Base-by-base conservation (phyloP, 92 coral and sea anemone genomes). In the Heliopora coerulea region DNA sequence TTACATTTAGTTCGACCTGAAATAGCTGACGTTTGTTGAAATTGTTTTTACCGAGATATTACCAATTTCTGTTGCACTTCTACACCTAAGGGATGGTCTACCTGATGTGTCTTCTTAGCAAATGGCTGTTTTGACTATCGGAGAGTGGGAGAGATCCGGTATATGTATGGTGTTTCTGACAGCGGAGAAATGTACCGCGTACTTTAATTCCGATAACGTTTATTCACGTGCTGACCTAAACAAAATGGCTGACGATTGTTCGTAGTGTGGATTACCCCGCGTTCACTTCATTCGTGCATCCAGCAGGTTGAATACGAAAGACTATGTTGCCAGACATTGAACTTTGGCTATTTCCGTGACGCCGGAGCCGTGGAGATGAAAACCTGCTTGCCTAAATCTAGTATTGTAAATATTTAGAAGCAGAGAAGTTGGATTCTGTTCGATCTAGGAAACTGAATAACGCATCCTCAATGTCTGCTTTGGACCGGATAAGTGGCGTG, bases 401-500 rank as follows among this genome's bases (percentile, higher is more conserved):
- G 6, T 4, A 11, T 37, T 37, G 42, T 37, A 4, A 37, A 37
- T 37, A 37, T 4, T 37, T 4, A 4, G 4, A 37, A 37, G 11
- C 42, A 11, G 11, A 37, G 42, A 37, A 4, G 4, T 37, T 37
- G 42, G 42, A 4, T 11, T 37, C 42, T 37, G 42, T 37, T 4
- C 11, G 42, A 11, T 37, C 6, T 2, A 15, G 52, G 15, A 10
- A 2, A 46, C 12, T 6, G 2, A 8, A 46, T 46, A 46, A 8
- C 52, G 12, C 52, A 46, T 2, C 52, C 7, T 6, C 15, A 6
- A 92, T 93, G 96, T 89, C 96, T 49, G 96, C 95, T 0, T 74
- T 95, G 32, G 97, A 90, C 34, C 86, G 95, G 23, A 80, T 89
- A 21, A 68, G 76, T 20, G 96, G 81, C 58, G 65, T 95, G 4